A percentile compares a stretch with the other conserved stretches of the same genome.
Evolutionary conservation across 2,113 vertebrate species (phyloP).

Genomic region (Peromyscus polionotus): DNA sequence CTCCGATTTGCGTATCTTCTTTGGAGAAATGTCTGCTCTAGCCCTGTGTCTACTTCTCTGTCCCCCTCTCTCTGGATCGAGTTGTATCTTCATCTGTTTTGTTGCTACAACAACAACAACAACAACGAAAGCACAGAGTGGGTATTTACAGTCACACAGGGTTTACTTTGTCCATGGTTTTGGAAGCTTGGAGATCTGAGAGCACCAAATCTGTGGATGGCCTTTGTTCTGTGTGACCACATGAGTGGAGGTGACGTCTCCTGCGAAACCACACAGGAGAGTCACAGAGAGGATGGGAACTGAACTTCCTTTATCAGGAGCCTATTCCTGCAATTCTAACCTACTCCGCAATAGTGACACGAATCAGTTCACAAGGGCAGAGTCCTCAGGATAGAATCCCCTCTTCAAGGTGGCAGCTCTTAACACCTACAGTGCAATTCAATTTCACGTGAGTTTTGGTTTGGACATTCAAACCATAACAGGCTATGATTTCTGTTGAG

Average conservation of each 20-base stretch:
- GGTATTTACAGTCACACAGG: background rate
- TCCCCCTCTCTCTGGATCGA: background rate
- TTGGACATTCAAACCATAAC: background rate
- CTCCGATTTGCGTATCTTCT: background rate
- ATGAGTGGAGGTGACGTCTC: background rate
- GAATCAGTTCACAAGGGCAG: background rate
- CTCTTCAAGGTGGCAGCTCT: background rate
- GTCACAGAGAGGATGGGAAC: background rate
- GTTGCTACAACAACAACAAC: background rate
- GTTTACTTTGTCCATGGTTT: background rate
- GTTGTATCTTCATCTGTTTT: background rate
- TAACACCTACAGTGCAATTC: background rate
- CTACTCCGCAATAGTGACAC: background rate
- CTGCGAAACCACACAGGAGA: background rate
- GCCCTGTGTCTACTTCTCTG: background rate
- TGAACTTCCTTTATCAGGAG: background rate
- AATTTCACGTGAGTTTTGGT: background rate
- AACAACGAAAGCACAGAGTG: background rate
- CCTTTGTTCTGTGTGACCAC: background rate
- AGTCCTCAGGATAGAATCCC: background rate
- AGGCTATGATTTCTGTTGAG: background rate
- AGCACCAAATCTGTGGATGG: background rate
- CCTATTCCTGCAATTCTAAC: background rate
- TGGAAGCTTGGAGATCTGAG: background rate
- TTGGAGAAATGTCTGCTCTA: background rate